These are phyloP conservation scores for Oostethus manadensis DNA, from an alignment of 2,113 vertebrate genomes.

Conservation along the genomic window DNA sequence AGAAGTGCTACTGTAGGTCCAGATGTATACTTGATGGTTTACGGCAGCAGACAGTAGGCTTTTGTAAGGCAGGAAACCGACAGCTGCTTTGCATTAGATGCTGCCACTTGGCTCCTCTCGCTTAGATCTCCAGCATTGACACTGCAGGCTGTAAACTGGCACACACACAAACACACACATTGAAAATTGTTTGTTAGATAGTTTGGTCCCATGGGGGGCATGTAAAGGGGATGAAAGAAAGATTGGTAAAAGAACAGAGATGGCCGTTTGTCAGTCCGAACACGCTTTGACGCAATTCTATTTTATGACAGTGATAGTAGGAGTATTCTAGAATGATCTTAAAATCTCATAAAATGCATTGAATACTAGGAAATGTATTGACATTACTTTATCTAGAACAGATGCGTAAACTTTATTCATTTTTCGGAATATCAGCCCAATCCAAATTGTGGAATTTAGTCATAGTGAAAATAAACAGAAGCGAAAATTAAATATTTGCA, in stretches of 20 bases:
- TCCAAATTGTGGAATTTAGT: too few relatives aligned
- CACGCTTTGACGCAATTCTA: background rate
- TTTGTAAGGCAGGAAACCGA: constrained; percentile 60
- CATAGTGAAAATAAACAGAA: background rate
- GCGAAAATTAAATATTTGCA: too few relatives aligned
- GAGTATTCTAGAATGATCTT: too few relatives aligned
- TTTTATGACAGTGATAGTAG: background rate
- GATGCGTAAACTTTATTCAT: background rate
- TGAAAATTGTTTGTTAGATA: constrained; percentile 27
- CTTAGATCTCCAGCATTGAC: constrained; percentile 31
- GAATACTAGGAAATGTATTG: too few relatives aligned
- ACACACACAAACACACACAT: constrained; percentile 9
- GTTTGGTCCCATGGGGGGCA: constrained; percentile 18
- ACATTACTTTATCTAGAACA: too few relatives aligned
- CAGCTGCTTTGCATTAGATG: constrained; percentile 68
- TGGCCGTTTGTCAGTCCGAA: constrained; percentile 4
- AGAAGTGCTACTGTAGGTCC: constrained; percentile 15
- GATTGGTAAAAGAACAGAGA: constrained; percentile 16
- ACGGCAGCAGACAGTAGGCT: constrained; percentile 58
- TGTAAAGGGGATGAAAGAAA: constrained; percentile 4
- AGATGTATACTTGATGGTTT: constrained; percentile 52
- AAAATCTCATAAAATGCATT: too few relatives aligned
- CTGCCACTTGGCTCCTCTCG: constrained; percentile 44
- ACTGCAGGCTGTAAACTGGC: constrained; percentile 19
- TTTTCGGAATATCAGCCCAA: background rate